Evolutionary conservation across 2,888 invertebrate species (phyloP), one percentile per base, ranked within the genome.

Genomic region (Ernsta delagoae): DNA sequence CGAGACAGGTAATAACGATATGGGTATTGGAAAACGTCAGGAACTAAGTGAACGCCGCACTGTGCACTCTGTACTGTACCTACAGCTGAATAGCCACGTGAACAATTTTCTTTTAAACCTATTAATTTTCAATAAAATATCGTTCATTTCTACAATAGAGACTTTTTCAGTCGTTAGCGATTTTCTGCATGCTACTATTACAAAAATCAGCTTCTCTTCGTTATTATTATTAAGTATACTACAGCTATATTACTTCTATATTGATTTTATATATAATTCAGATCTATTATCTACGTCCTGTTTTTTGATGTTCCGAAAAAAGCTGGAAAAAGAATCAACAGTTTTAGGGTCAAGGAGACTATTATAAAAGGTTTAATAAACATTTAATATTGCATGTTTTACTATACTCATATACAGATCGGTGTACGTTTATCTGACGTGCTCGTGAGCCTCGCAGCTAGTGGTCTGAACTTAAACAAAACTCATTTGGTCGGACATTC

Each of bases 401-500:
- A 41, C 39, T 45, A 48, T 6, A 12, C 16, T 12, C 16, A 16
- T 12, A 12, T 24, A 24, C 77, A 92, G 92, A 75, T 92, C 8
- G 89, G 86, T 54, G 72, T 70, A 24, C 77, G 79, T 41, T 82
- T 91, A 59, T 84, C 88, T 3, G 80, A 83, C 31, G 81, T 84
- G 24, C 75, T 92, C 54, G 71, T 79, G 57, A 83, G 76, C 56
- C 71, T 91, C 70, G 82, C 86, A 24, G 70, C 75, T 16, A 79
- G 79, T 61, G 92, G 92, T 45, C 70, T 92, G 36, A 79, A 88
- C 77, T 75, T 92, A 74, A 82, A 81, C 75, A 87, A 79, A 56
- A 88, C 86, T 39, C 89, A 88, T 76, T 79, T 90, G 61, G 79
- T 92, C 39, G 92, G 90, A 48, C 90, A 90, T 75, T 92, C 91